Conservation (phyloP, 2,113 vertebrate genomes). For the Entomyzon cyanotis region DNA sequence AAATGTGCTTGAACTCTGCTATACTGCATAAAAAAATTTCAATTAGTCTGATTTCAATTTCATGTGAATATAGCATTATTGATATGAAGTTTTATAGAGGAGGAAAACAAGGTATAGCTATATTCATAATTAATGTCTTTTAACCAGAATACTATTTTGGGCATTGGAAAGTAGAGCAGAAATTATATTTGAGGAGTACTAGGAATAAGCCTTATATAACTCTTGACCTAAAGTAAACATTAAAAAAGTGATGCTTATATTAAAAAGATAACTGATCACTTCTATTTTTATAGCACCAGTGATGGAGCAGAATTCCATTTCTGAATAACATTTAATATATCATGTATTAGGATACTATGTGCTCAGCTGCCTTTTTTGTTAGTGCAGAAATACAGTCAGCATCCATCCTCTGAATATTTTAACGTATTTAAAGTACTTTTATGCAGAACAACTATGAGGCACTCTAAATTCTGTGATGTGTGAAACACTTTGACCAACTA, state of each 20-base stretch:
- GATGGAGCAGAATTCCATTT: background rate
- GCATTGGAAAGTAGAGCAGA: slow-evolving; percentile 21
- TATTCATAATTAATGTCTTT: slow-evolving; percentile 18
- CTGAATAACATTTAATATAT: background rate
- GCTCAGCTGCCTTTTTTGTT: background rate
- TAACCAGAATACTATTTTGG: background rate
- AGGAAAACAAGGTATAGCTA: background rate
- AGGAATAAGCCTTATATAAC: slow-evolving; percentile 7
- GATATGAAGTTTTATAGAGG: background rate
- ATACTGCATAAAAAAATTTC: background rate
- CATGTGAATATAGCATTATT: background rate
- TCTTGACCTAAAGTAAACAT: slow-evolving; percentile 5
- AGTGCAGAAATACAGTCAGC: background rate
- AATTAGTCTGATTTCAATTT: background rate
- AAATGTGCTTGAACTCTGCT: background rate
- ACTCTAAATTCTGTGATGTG: background rate
- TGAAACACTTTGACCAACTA: background rate
- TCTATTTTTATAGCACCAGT: background rate
- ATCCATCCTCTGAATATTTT: background rate
- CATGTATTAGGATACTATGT: background rate
- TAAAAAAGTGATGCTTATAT: background rate
- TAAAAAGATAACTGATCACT: background rate
- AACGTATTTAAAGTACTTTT: background rate
- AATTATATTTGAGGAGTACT: background rate
- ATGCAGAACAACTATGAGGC: background rate